phyloP scores from a whole-genome alignment of 2,797 vertebrate species.

The Urosaurus nigricauda region DNA sequence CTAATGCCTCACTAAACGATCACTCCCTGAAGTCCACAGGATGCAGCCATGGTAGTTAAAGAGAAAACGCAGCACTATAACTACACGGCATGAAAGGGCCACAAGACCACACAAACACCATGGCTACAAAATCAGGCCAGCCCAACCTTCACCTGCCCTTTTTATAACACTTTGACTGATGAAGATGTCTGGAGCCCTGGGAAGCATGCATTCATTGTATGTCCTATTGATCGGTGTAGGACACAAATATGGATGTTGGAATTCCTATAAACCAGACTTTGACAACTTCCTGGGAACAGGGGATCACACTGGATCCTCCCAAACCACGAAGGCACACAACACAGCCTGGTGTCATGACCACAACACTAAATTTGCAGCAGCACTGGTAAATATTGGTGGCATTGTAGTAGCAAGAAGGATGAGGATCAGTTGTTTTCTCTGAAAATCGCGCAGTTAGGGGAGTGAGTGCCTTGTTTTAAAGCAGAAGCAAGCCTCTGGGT shows the following conservation, averaged over 20 bases:
- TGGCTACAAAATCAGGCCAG: background rate
- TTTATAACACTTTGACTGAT: background rate
- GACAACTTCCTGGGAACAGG: background rate
- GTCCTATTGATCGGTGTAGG: background rate
- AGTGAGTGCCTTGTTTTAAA: background rate
- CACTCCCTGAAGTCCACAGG: too few species aligned
- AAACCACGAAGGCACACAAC: background rate
- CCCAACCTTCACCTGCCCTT: background rate
- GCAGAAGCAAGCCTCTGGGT: background rate
- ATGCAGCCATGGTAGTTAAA: too few species aligned
- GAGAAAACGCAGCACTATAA: too few species aligned
- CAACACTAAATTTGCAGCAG: background rate
- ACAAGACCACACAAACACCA: background rate
- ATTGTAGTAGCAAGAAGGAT: background rate
- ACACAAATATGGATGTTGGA: background rate
- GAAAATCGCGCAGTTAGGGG: too few species aligned
- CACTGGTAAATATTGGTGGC: background rate
- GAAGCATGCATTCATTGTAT: background rate
- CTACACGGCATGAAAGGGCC: too few species aligned
- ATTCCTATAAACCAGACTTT: background rate
- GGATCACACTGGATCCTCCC: background rate
- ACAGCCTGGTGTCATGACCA: too few species aligned
- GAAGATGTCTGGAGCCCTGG: background rate
- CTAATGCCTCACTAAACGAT: too few species aligned
- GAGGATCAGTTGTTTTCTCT: too few species aligned